phyloP scores from a whole-genome alignment of 2,797 vertebrate species.

The Periophthalmus magnuspinnatus region DNA sequence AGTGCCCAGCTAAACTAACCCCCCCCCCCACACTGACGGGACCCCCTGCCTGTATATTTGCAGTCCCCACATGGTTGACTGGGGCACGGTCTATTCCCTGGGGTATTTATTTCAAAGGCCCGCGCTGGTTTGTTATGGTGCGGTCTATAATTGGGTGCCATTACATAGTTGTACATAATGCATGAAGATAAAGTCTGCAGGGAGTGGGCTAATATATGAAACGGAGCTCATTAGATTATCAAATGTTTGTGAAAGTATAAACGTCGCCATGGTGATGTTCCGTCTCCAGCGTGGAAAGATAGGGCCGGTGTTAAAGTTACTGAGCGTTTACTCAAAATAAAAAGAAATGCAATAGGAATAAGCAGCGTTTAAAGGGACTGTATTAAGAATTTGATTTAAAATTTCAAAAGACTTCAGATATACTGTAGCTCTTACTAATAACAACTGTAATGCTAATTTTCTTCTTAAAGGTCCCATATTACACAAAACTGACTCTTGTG shows the following conservation, averaged over 20 bases:
- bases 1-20: too few species aligned
- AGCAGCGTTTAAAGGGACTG: too few species aligned
- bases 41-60: neutral
- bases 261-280: neutral
- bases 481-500: too few species aligned
- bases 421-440: too few species aligned
- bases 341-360: too few species aligned
- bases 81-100: slow-evolving; percentile 63
- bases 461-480: too few species aligned
- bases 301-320: neutral
- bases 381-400: too few species aligned
- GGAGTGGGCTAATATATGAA: neutral
- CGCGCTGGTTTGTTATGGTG: slow-evolving; percentile 35
- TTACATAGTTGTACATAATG: slow-evolving; percentile 66
- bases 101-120: slow-evolving; percentile 69
- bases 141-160: slow-evolving; percentile 53
- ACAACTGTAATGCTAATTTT: too few species aligned
- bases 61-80: slow-evolving; percentile 51
- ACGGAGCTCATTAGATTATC: neutral
- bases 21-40: too few species aligned
- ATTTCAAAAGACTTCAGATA: too few species aligned
- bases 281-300: neutral
- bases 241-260: neutral
- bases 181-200: slow-evolving; percentile 50
- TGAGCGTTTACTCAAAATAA: too few species aligned